These are phyloP conservation scores for Coptodon rendalli DNA, from an alignment of 2,113 vertebrate species.

Conservation along the genomic window DNA sequence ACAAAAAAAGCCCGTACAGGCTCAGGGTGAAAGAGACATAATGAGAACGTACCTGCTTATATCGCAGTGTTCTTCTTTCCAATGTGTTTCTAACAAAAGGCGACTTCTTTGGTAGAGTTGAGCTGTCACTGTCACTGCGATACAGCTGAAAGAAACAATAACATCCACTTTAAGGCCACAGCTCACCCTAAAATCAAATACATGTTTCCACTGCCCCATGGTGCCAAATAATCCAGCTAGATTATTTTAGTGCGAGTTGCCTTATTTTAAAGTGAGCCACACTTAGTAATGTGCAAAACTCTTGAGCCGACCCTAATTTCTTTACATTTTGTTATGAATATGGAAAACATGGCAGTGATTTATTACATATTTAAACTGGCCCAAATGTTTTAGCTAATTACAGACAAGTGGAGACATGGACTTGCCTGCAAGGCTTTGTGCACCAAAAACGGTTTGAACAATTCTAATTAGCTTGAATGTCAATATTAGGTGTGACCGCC, in stretches of 20 bases:
- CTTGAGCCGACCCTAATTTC: neutral
- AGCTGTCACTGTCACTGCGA: conserved; percentile 98
- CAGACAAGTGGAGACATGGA: neutral
- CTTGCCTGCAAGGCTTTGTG: neutral
- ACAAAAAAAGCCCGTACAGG: no score
- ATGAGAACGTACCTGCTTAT: conserved; percentile 82
- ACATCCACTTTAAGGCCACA: neutral
- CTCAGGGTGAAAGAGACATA: neutral
- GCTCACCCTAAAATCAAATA: neutral
- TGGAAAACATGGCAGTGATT: neutral
- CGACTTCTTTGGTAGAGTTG: conserved; percentile 91
- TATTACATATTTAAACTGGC: neutral
- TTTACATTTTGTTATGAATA: neutral
- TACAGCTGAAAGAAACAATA: conserved; percentile 77
- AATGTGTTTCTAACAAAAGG: conserved; percentile 92
- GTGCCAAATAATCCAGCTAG: neutral
- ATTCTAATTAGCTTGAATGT: neutral
- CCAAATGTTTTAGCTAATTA: neutral
- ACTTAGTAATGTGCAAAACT: neutral
- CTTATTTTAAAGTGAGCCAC: neutral
- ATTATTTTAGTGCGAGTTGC: neutral
- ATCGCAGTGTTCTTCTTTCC: conserved; percentile 89
- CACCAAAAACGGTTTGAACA: neutral
- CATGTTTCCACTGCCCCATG: rapidly evolving
- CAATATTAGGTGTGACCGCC: neutral